Evolutionary conservation across 2,888 invertebrate genomes (phyloP).

Genomic region (Neoascia interrupta): DNA sequence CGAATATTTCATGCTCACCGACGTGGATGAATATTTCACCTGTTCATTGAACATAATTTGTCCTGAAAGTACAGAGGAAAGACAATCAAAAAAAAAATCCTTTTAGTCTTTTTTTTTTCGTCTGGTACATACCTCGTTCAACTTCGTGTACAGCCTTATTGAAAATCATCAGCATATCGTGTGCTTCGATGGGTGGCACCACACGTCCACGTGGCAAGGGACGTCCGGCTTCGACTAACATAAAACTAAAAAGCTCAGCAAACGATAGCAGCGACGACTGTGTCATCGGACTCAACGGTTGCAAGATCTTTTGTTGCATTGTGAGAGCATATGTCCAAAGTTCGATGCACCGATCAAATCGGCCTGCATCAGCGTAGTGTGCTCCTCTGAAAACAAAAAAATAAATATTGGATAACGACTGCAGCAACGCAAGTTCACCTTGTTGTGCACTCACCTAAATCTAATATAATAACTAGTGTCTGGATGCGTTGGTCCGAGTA

Average conservation of each 20-base stretch:
- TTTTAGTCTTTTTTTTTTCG: too few species aligned
- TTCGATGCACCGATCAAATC: slow-evolving; percentile 94
- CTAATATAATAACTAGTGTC: slow-evolving; percentile 98
- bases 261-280: slow-evolving; percentile 96
- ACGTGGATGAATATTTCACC: slow-evolving; percentile 77
- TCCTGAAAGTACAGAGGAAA: slow-evolving; percentile 77
- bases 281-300: slow-evolving; percentile 96
- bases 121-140: slow-evolving; percentile 81
- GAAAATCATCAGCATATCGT: slow-evolving; percentile 91
- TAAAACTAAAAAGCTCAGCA: slow-evolving; percentile 95
- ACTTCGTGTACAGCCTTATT: slow-evolving; percentile 89
- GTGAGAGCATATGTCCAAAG: slow-evolving; percentile 98
- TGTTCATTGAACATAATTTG: slow-evolving; percentile 81
- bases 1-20: too few species aligned
- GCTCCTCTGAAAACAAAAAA: slow-evolving; percentile 83
- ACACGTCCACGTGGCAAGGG: slow-evolving; percentile 85
- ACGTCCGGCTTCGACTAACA: slow-evolving; percentile 92
- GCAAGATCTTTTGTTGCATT: slow-evolving; percentile 96
- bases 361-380: slow-evolving; percentile 96
- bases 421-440: not conserved
- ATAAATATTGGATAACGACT: not conserved
- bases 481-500: slow-evolving; percentile 95
- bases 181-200: slow-evolving; percentile 89
- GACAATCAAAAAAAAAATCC: not conserved
- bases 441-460: slow-evolving; percentile 80